Percentiles rank a stretch among this genome's conserved stretches.
These are phyloP conservation scores for Nemoura dubitans DNA, from an alignment of 2,888 invertebrate genomes.

Conservation along the genomic window DNA sequence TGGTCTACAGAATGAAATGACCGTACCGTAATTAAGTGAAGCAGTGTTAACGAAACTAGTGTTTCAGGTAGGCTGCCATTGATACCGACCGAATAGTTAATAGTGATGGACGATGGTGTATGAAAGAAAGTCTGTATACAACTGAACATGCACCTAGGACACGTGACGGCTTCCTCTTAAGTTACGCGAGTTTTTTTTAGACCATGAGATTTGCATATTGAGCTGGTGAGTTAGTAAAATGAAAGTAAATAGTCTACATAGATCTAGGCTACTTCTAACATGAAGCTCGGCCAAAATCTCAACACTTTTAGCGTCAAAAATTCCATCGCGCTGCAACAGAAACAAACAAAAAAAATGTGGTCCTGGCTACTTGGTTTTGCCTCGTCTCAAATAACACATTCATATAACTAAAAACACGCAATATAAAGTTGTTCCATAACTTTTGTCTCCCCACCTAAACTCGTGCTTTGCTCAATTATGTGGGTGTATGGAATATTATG, in stretches of 20 bases:
- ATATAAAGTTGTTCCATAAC: background rate
- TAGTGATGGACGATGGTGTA: too few species aligned
- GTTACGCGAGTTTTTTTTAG: background rate
- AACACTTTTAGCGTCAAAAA: background rate
- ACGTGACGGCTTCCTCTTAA: background rate
- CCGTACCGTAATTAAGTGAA: too few species aligned
- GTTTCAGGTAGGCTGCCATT: too few species aligned
- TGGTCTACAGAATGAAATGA: too few species aligned
- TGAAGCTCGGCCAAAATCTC: background rate
- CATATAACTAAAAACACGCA: background rate
- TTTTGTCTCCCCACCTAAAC: background rate
- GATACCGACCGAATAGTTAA: too few species aligned
- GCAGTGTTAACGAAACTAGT: too few species aligned
- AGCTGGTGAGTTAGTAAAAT: background rate
- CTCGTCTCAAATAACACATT: background rate
- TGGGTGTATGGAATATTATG: slow-evolving; percentile 45
- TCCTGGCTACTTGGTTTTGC: background rate
- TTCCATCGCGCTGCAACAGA: background rate
- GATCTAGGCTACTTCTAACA: background rate
- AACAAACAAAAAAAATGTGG: background rate
- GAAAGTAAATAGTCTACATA: background rate
- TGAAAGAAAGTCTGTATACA: too few species aligned
- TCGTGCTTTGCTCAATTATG: slow-evolving; percentile 23
- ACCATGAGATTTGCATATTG: background rate
- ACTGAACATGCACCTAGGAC: too few species aligned